phyloP scores from a whole-genome alignment of 2,888 invertebrate species.

The Harpagoxenus sublaevis region DNA sequence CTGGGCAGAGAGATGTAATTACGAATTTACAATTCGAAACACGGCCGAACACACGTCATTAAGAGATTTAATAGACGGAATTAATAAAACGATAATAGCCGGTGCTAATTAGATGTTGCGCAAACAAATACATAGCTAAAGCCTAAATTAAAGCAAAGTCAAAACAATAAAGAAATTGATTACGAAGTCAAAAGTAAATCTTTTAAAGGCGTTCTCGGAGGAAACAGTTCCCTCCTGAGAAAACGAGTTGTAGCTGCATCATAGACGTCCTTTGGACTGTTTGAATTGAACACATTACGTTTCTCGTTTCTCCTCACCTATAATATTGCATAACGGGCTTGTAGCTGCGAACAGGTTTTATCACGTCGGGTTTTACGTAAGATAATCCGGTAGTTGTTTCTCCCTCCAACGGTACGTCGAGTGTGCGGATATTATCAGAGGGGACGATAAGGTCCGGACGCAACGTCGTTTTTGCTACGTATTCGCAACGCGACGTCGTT shows the following conservation, averaged over 20 bases:
- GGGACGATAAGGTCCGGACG: conserved; percentile 79
- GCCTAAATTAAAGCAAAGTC: neutral
- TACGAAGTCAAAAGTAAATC: neutral
- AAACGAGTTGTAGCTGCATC: neutral
- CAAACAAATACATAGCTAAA: neutral
- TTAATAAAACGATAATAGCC: neutral
- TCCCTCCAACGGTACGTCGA: conserved; percentile 79
- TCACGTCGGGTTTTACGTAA: conserved; percentile 80
- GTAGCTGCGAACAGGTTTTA: conserved; percentile 78
- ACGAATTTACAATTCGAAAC: neutral
- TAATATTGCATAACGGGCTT: conserved; percentile 80
- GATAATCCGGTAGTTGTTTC: conserved; percentile 82
- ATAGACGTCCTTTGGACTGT: neutral
- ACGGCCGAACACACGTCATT: neutral
- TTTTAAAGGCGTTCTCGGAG: neutral
- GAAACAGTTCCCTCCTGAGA: neutral
- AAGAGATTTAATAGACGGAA: neutral
- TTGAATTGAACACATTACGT: neutral
- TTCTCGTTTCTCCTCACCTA: conserved; percentile 71
- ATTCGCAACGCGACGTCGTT: conserved; percentile 83
- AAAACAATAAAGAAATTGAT: conserved; percentile 14
- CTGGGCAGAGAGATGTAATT: conserved; percentile 62
- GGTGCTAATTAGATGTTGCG: neutral
- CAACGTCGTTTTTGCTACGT: conserved; percentile 75
- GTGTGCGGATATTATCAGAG: conserved; percentile 79